A percentile compares a stretch with the other conserved stretches of the same genome.
Evolutionary conservation across 2,113 vertebrate genomes (phyloP).

Genomic region (Eubucco bourcierii): DNA sequence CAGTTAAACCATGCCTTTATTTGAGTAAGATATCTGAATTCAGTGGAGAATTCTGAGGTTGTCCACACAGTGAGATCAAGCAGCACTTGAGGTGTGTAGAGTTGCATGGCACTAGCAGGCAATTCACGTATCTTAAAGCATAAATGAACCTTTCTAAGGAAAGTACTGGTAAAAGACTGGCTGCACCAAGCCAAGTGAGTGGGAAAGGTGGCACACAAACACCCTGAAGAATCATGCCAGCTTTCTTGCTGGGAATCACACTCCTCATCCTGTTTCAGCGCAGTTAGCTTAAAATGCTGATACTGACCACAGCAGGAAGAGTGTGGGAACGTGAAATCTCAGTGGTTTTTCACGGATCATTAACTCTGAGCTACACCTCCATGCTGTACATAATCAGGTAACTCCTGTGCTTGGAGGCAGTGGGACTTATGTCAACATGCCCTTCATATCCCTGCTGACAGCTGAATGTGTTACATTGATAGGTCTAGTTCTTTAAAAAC

Average conservation of each 20-base stretch:
- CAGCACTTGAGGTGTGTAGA: neutral
- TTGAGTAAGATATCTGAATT: neutral
- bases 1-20: neutral
- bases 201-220: neutral
- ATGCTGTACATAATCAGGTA: neutral
- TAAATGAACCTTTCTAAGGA: neutral
- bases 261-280: neutral
- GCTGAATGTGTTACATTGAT: conserved; percentile 21
- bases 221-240: neutral
- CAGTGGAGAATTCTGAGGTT: neutral
- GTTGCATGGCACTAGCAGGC: neutral
- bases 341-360: neutral
- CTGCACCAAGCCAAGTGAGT: neutral
- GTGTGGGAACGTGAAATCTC: neutral
- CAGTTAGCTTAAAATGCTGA: neutral
- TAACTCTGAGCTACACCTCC: neutral
- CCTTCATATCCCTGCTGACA: conserved; percentile 36
- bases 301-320: neutral
- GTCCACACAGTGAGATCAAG: neutral
- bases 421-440: neutral
- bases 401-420: neutral
- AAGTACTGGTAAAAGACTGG: neutral
- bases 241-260: neutral
- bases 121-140: neutral
- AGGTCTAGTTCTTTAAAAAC: conserved; percentile 54